Evolutionary conservation across 1,140 invertebrate genomes (phyloP).

Genomic region (Fopius arisanus): DNA sequence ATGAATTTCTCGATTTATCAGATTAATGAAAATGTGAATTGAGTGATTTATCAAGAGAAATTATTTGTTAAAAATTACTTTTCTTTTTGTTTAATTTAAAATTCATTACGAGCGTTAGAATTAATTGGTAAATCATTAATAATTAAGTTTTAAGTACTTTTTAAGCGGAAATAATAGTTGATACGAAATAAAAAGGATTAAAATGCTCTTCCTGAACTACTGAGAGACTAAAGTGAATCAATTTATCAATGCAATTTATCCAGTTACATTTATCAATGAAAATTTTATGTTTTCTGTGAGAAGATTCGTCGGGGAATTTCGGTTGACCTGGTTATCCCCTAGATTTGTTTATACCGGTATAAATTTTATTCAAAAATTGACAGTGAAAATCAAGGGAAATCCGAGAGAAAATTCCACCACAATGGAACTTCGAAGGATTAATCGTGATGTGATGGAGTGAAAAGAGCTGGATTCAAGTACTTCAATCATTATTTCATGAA

Average conservation of each 20-base stretch:
- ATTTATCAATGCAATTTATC: slow-evolving; percentile 24
- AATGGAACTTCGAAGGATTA: too few species aligned
- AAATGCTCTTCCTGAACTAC: slow-evolving; percentile 23
- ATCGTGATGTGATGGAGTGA: too few species aligned
- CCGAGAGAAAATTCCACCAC: slow-evolving; percentile 9
- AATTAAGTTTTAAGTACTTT: slow-evolving; percentile 31
- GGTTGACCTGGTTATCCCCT: neutral
- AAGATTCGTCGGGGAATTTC: neutral
- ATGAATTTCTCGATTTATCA: neutral
- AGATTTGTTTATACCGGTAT: neutral
- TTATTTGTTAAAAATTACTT: neutral
- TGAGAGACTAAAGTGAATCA: slow-evolving; percentile 2
- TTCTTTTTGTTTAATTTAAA: neutral
- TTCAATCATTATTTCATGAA: too few species aligned
- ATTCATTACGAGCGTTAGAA: neutral
- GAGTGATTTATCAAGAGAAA: neutral
- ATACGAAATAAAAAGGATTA: slow-evolving; percentile 6
- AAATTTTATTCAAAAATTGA: neutral
- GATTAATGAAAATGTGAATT: neutral
- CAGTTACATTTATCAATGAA: neutral
- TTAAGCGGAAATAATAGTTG: neutral
- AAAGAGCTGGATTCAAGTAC: too few species aligned
- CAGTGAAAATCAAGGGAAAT: neutral
- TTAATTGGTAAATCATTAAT: neutral
- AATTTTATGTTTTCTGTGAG: neutral